Conservation (phyloP, 2,888 invertebrate genomes). For the Tinea trinotella region DNA sequence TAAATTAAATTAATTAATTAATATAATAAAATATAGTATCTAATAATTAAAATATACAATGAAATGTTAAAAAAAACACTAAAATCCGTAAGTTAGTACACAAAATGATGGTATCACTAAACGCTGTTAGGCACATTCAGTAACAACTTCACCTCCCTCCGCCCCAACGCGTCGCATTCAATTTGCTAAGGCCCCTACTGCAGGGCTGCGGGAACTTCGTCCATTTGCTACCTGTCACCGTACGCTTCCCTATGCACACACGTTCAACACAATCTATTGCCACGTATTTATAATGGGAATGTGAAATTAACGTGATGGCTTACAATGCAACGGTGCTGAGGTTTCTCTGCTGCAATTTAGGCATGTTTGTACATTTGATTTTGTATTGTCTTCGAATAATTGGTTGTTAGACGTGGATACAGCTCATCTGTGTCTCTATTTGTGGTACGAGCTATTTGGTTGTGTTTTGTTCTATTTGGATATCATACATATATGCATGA, state of each 20-base stretch:
- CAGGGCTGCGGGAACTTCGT: slow-evolving; percentile 16
- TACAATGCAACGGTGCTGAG: background rate
- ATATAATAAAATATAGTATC: too few species aligned
- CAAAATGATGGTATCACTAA: slow-evolving; percentile 1
- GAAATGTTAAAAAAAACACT: too few species aligned
- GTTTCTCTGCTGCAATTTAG: background rate
- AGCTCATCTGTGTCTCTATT: too few species aligned
- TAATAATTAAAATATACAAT: too few species aligned
- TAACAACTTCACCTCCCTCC: slow-evolving; percentile 10
- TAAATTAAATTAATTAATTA: too few species aligned
- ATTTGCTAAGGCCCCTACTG: slow-evolving; percentile 16
- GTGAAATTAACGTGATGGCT: slow-evolving; percentile 12
- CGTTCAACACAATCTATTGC: slow-evolving; percentile 16
- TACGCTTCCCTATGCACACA: slow-evolving; percentile 5
- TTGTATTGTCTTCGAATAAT: background rate
- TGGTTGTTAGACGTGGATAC: too few species aligned
- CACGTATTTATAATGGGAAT: slow-evolving; percentile 14
- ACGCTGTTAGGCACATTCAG: slow-evolving; percentile 8
- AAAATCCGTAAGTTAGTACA: too few species aligned
- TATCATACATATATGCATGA: too few species aligned
- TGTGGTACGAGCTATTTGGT: too few species aligned
- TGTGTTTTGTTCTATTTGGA: too few species aligned
- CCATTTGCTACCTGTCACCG: slow-evolving; percentile 18
- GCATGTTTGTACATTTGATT: background rate
- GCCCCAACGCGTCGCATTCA: slow-evolving; percentile 15